phyloP scores from a whole-genome alignment of 2,797 vertebrate genomes.

The Notamacropus eugenii region DNA sequence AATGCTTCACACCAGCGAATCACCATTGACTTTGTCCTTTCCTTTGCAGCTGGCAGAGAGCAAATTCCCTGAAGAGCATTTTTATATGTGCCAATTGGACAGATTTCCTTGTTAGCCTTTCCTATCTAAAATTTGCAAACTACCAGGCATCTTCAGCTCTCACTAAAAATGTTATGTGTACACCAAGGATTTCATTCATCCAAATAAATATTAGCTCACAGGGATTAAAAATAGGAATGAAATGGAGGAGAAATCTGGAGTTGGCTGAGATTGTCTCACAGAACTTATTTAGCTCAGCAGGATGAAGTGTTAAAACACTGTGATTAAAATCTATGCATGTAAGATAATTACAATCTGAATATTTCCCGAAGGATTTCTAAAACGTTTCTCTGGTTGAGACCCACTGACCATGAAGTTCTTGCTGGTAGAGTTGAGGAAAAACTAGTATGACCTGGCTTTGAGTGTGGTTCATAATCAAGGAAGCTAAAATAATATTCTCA shows the following conservation, averaged over 20 bases:
- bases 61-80: constrained; percentile 22
- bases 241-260: neutral
- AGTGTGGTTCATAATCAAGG: neutral
- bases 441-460: neutral
- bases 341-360: constrained; percentile 36
- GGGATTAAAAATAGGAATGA: constrained; percentile 41
- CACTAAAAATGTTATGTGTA: constrained; percentile 10
- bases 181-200: constrained; percentile 39
- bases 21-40: neutral
- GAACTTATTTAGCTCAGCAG: constrained; percentile 46
- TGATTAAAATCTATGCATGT: constrained; percentile 23
- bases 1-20: neutral
- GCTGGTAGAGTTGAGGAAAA: neutral
- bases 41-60: neutral
- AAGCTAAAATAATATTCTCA: neutral
- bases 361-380: constrained; percentile 38
- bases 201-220: constrained; percentile 37
- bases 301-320: constrained; percentile 37
- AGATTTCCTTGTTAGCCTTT: constrained; percentile 26
- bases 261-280: constrained; percentile 27
- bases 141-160: constrained; percentile 16
- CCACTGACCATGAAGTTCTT: neutral
- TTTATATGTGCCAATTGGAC: constrained; percentile 28
- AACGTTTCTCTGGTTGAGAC: neutral
- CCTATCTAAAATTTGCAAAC: constrained; percentile 41